phyloP scores from a whole-genome alignment of 2,113 vertebrate species.

The Solea senegalensis region DNA sequence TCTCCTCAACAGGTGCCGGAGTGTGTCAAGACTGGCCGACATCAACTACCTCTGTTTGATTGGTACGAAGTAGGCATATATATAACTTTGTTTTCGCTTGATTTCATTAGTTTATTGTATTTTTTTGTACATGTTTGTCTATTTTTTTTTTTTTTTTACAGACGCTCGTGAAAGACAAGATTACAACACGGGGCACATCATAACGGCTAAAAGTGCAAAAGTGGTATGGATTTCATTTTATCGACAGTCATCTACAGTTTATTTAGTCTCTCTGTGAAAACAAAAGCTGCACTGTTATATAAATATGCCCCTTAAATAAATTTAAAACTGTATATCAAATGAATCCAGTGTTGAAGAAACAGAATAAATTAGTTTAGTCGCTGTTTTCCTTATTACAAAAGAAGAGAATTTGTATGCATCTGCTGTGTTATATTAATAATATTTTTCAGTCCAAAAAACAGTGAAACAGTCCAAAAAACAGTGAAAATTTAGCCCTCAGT shows the following conservation, averaged over 20 bases:
- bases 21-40: constrained; percentile 80
- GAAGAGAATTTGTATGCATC: too few species aligned
- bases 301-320: too few species aligned
- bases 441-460: too few species aligned
- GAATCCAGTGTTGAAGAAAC: too few species aligned
- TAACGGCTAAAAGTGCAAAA: constrained; percentile 83
- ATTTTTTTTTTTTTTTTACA: constrained; percentile 66
- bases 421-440: too few species aligned
- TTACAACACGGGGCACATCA: constrained; percentile 84
- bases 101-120: background rate
- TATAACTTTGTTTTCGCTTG: background rate
- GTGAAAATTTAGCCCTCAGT: too few species aligned
- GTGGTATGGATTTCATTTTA: constrained; percentile 67
- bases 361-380: too few species aligned
- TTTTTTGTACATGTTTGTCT: background rate
- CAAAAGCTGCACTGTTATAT: too few species aligned
- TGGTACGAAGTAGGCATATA: constrained; percentile 75
- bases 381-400: too few species aligned
- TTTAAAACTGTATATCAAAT: too few species aligned
- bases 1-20: constrained; percentile 83
- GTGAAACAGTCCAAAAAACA: too few species aligned
- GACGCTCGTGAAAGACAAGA: constrained; percentile 85
- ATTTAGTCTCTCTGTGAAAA: too few species aligned
- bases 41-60: constrained; percentile 85
- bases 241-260: background rate